Evolutionary conservation across 2,888 invertebrate species (phyloP).

Genomic region (Marronus borbonicus): DNA sequence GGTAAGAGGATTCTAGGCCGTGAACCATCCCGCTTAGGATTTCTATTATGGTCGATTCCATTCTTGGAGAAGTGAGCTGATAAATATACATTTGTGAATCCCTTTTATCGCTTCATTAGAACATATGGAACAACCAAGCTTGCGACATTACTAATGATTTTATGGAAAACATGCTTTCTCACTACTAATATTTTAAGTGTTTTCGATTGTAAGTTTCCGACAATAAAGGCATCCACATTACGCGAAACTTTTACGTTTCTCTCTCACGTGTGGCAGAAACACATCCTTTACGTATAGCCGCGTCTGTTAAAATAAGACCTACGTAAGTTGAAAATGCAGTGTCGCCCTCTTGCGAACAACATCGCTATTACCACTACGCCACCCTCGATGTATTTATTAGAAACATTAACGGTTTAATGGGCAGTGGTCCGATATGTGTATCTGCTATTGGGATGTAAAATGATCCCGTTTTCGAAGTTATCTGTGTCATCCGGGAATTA

Average conservation of each 20-base stretch:
- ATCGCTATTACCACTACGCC: not conserved
- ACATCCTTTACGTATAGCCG: not conserved
- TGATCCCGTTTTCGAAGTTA: constrained; percentile 20
- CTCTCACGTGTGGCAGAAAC: not conserved
- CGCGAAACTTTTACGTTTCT: constrained; percentile 27
- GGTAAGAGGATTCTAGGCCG: too few species aligned
- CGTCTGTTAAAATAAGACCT: not conserved
- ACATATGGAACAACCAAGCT: not conserved
- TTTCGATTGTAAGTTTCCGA: constrained; percentile 38
- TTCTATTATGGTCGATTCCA: too few species aligned
- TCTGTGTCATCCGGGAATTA: constrained; percentile 43
- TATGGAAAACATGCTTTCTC: not conserved
- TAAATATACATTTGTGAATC: too few species aligned
- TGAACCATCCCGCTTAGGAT: too few species aligned
- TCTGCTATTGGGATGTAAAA: constrained; percentile 33
- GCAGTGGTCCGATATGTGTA: constrained; percentile 22
- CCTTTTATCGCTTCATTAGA: too few species aligned
- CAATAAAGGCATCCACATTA: constrained; percentile 45
- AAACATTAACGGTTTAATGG: constrained; percentile 43
- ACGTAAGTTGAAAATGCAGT: constrained; percentile 11
- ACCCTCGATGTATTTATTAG: constrained; percentile 37
- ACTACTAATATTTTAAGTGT: constrained; percentile 14
- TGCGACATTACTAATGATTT: constrained; percentile 17
- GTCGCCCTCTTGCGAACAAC: constrained; percentile 2
- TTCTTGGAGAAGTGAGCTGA: too few species aligned